Conservation (phyloP, 2,888 invertebrate genomes). For the Lithophane leautieri region DNA sequence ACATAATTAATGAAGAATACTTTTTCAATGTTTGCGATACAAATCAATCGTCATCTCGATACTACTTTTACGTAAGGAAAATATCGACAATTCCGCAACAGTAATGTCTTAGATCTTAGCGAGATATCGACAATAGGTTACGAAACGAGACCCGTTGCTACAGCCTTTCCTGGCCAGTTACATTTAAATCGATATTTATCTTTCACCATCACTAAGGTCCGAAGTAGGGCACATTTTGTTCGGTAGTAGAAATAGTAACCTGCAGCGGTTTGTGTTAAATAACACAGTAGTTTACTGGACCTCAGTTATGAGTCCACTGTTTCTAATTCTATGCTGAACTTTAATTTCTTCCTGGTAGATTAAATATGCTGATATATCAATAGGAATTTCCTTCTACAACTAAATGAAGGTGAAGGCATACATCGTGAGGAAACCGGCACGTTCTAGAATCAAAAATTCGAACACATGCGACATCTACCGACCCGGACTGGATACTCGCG, state of each 20-base stretch:
- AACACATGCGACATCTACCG: too few species aligned
- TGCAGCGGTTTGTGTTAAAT: slow-evolving; percentile 54
- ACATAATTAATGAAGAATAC: slow-evolving; percentile 24
- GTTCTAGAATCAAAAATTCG: too few species aligned
- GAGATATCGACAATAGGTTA: slow-evolving; percentile 69
- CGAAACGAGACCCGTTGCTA: slow-evolving; percentile 72
- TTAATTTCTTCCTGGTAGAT: slow-evolving; percentile 23
- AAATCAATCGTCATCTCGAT: slow-evolving; percentile 43
- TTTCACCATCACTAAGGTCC: slow-evolving; percentile 56
- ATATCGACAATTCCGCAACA: slow-evolving; percentile 64
- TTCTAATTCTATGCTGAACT: slow-evolving; percentile 5
- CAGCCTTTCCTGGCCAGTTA: slow-evolving; percentile 74
- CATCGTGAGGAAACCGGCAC: too few species aligned
- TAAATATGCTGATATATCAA: not conserved
- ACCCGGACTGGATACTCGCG: too few species aligned
- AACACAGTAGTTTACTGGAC: slow-evolving; percentile 32
- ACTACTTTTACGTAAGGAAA: slow-evolving; percentile 64
- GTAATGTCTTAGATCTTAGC: slow-evolving; percentile 61
- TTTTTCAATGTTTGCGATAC: slow-evolving; percentile 26
- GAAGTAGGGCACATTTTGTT: slow-evolving; percentile 53
- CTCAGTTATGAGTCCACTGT: slow-evolving; percentile 35
- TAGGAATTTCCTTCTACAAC: not conserved
- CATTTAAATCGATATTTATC: slow-evolving; percentile 66
- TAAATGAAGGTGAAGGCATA: not conserved
- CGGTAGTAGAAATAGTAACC: slow-evolving; percentile 46